Percentiles rank a stretch among this genome's conserved stretches.
Conservation (phyloP, 2,797 vertebrate genomes). For the Lepilemur septentrionalis region DNA sequence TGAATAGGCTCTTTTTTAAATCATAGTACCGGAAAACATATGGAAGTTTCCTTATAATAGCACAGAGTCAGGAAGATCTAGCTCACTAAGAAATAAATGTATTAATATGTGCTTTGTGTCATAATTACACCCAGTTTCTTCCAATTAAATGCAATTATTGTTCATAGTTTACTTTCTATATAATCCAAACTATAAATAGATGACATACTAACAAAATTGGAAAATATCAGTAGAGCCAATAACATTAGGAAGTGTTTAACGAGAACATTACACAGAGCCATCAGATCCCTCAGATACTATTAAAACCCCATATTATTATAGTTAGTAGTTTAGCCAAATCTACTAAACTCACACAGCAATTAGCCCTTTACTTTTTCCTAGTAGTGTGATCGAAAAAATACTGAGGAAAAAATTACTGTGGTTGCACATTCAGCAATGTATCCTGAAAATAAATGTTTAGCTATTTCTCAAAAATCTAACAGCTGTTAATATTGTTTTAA, state of each 20-base stretch:
- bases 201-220: not conserved
- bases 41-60: not conserved
- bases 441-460: slow-evolving; percentile 49
- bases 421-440: too few species aligned
- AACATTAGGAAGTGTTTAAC: not conserved
- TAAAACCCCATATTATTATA: not conserved
- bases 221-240: not conserved
- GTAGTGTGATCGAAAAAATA: slow-evolving; percentile 17
- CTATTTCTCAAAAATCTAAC: slow-evolving; percentile 54
- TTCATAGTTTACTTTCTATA: slow-evolving; percentile 1
- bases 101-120: slow-evolving; percentile 40
- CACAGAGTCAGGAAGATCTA: not conserved
- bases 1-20: not conserved
- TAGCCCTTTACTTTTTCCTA: slow-evolving; percentile 29
- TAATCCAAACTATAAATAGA: not conserved
- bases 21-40: not conserved
- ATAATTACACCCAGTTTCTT: slow-evolving; percentile 1
- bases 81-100: slow-evolving; percentile 15
- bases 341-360: not conserved
- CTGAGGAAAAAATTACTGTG: slow-evolving; percentile 33
- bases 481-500: slow-evolving; percentile 74
- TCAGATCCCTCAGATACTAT: not conserved
- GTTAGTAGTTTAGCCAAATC: not conserved
- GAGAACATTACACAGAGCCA: not conserved
- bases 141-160: slow-evolving; percentile 25